Conservation (phyloP, 2,797 vertebrate genomes). For the Paedocypris micromegethes region DNA sequence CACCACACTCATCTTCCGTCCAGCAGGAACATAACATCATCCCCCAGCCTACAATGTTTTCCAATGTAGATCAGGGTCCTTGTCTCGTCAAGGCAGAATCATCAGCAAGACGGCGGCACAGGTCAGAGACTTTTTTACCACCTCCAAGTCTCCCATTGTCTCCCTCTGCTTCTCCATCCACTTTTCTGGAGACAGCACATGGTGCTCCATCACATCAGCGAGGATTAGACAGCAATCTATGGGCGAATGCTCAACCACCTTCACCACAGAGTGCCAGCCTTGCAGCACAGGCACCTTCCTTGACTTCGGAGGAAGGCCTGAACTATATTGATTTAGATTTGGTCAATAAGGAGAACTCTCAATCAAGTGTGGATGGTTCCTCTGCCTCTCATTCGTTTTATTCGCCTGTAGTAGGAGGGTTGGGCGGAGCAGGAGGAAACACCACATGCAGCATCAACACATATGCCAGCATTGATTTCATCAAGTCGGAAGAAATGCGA, state of each 20-base stretch:
- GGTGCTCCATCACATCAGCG: conserved; percentile 55
- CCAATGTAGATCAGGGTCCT: conserved; percentile 61
- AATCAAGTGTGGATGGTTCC: conserved; percentile 59
- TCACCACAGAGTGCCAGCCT: conserved; percentile 41
- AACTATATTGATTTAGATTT: conserved; percentile 82
- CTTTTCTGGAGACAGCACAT: conserved; percentile 62
- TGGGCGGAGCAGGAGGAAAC: conserved; percentile 52
- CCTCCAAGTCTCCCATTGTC: conserved; percentile 55
- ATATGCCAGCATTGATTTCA: conserved; percentile 81
- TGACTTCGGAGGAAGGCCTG: conserved; percentile 66
- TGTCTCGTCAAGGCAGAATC: conserved; percentile 57
- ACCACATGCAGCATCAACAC: conserved; percentile 61
- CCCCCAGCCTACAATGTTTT: conserved; percentile 61
- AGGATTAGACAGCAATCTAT: conserved; percentile 62
- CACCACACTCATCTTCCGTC: conserved; percentile 51
- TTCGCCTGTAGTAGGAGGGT: conserved; percentile 37
- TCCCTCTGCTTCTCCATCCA: conserved; percentile 60
- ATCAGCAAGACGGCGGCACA: conserved; percentile 60
- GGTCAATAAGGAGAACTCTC: conserved; percentile 60
- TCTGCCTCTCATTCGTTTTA: conserved; percentile 59
- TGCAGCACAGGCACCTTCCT: conserved; percentile 56
- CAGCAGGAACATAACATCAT: conserved; percentile 59
- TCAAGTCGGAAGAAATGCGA: conserved; percentile 71
- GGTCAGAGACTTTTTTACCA: conserved; percentile 63
- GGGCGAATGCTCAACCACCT: conserved; percentile 61